Evolutionary conservation across 64 coral and sea anemone genomes (phyloP).

Genomic region (Pocillopora damicornis): DNA sequence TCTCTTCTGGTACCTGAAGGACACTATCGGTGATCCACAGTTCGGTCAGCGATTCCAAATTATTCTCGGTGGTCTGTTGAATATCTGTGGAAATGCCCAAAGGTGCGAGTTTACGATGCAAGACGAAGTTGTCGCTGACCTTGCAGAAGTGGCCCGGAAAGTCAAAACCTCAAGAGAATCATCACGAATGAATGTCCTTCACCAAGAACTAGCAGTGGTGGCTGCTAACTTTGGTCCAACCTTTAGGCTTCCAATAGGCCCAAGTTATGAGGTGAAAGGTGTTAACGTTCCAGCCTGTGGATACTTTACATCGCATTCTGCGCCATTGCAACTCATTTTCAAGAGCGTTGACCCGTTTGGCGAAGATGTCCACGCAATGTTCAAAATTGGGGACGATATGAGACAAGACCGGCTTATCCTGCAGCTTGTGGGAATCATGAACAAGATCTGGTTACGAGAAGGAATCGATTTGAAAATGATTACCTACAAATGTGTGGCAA

Average conservation of each 20-base stretch:
- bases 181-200: conserved; percentile 55
- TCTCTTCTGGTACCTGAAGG: conserved; percentile 94
- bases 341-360: conserved; percentile 86
- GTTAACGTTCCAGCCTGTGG: conserved; percentile 57
- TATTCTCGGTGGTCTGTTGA: conserved; percentile 79
- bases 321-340: conserved; percentile 78
- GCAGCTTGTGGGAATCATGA: conserved; percentile 98
- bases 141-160: conserved; percentile 75
- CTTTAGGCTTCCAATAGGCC: conserved; percentile 81
- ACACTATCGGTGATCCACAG: conserved; percentile 88
- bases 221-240: conserved; percentile 49
- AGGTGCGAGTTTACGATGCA: conserved; percentile 84
- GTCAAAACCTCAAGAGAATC: conserved; percentile 83
- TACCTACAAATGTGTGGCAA: conserved; percentile 90
- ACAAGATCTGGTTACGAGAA: conserved; percentile 95
- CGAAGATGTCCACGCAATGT: conserved; percentile 84
- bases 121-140: conserved; percentile 79
- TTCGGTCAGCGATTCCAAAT: conserved; percentile 98
- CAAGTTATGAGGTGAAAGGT: conserved; percentile 77
- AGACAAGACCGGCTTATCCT: conserved; percentile 91
- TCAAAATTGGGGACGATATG: conserved; percentile 96
- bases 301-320: conserved; percentile 95
- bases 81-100: conserved; percentile 87
- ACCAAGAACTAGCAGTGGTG: conserved; percentile 69
- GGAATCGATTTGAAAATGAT: conserved; percentile 97